phyloP scores from a whole-genome alignment of 2,888 invertebrate species.

The Bedellia somnulentella region DNA sequence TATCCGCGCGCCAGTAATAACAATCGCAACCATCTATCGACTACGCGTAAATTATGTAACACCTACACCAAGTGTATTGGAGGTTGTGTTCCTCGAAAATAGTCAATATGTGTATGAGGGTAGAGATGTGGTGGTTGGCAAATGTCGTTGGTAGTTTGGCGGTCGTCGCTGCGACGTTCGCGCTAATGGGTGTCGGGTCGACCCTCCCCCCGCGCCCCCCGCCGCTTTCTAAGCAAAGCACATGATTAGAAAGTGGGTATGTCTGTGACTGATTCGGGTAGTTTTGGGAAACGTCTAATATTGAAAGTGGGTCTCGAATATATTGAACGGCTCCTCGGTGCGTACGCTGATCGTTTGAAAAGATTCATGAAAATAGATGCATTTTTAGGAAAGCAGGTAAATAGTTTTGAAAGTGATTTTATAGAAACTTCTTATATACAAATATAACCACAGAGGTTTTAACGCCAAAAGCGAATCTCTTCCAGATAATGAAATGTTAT shows the following conservation, averaged over 20 bases:
- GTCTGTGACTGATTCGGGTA: slow-evolving; percentile 4
- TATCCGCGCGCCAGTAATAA: slow-evolving; percentile 56
- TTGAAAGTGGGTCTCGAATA: too few relatives aligned
- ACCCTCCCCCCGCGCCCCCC: slow-evolving; percentile 23
- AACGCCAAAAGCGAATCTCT: too few relatives aligned
- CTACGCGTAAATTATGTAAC: slow-evolving; percentile 55
- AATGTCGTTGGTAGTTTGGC: slow-evolving; percentile 21
- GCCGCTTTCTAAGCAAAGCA: slow-evolving; percentile 24
- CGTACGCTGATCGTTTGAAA: too few relatives aligned
- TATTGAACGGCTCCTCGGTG: too few relatives aligned
- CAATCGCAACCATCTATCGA: slow-evolving; percentile 56
- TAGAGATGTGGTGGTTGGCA: slow-evolving; percentile 13
- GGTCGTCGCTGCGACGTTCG: slow-evolving; percentile 28
- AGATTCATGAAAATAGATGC: too few relatives aligned
- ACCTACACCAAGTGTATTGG: slow-evolving; percentile 16
- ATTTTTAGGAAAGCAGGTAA: too few relatives aligned
- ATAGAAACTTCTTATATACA: too few relatives aligned
- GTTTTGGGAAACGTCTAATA: neutral
- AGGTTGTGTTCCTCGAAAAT: slow-evolving; percentile 10
- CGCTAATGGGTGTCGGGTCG: slow-evolving; percentile 38
- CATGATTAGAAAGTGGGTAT: slow-evolving; percentile 39
- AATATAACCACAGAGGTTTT: too few relatives aligned
- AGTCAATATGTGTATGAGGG: slow-evolving; percentile 13
- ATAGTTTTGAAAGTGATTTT: too few relatives aligned
- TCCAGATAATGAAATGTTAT: too few relatives aligned